Evolutionary conservation across 2,888 invertebrate species (phyloP), one percentile per base, ranked within the genome.

Genomic region (Tipula confusa): DNA sequence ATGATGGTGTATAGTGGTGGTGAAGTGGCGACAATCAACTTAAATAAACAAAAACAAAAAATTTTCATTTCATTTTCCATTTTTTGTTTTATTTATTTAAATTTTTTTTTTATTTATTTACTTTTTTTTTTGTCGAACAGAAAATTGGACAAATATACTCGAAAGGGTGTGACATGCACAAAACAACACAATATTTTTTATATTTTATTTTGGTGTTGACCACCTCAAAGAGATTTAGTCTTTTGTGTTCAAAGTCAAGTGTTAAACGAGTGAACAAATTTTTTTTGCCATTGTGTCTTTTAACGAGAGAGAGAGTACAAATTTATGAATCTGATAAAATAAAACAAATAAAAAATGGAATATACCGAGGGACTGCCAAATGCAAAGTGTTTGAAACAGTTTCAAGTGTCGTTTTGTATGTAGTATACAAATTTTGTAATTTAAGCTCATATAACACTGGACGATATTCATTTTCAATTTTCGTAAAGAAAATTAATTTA

Each of bases 41-140:
- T 64, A 64, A 64, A 64, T 64, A 64, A 64, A 64, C 64, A 64
- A 64, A n/a, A 64, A 24, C 24, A 64, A 64, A n/a, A n/a, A 18
- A 24, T 64, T 24, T 64, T 43, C 43, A 43, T 43, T 43, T 43
- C 43, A 43, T 43, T 43, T 43, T 43, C 43, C 43, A 64, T 64
- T 64, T 64, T 64, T 64, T 24, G 24, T 64, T 64, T 64, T 64
- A 64, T 64, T 64, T 64, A 64, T 64, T 64, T 64, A 64, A 64
- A 64, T 64, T 64, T 64, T 64, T 64, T 64, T 64, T 64, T 64
- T 64, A 64, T 64, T 64, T 64, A 64, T 64, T 64, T 64, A 64
- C 18, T 24, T 64, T 64, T 64, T 64, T 64, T 64, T n/a, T n/a
- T n/a, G n/a, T n/a, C n/a, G n/a, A n/a, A 64, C 64, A 64, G 9